phyloP scores from a whole-genome alignment of 2,113 vertebrate genomes.

The Phylloscopus whistleri region DNA sequence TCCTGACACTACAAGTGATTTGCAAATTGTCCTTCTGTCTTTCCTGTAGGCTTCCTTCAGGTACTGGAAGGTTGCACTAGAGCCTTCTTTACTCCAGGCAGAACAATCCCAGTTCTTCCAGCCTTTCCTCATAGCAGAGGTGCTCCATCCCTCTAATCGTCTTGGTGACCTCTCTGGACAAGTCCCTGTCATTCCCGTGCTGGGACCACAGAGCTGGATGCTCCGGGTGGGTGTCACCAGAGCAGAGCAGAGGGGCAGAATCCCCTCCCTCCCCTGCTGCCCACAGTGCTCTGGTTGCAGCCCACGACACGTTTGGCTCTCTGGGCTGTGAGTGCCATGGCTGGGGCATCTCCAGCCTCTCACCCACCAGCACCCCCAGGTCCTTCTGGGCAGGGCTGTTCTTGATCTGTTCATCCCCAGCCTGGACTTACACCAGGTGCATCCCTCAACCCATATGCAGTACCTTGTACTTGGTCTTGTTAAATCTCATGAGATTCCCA shows the following conservation, averaged over 20 bases:
- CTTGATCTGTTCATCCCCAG: rapidly evolving
- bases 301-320: not conserved
- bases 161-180: not conserved
- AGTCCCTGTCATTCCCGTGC: rapidly evolving
- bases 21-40: not conserved
- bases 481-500: not conserved
- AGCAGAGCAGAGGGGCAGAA: not conserved
- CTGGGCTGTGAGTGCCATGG: not conserved
- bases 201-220: not conserved
- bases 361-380: not conserved
- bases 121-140: not conserved
- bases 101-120: not conserved
- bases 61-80: not conserved
- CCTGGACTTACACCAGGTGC: not conserved
- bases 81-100: not conserved
- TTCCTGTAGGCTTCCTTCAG: not conserved
- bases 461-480: not conserved
- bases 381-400: not conserved
- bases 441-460: too few species aligned
- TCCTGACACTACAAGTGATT: not conserved
- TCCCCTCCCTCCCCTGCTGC: not conserved
- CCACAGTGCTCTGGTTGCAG: not conserved
- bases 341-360: not conserved
- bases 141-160: not conserved
- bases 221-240: not conserved